phyloP scores from a whole-genome alignment of 2,888 invertebrate species.

The Hydropsyche betteni region DNA sequence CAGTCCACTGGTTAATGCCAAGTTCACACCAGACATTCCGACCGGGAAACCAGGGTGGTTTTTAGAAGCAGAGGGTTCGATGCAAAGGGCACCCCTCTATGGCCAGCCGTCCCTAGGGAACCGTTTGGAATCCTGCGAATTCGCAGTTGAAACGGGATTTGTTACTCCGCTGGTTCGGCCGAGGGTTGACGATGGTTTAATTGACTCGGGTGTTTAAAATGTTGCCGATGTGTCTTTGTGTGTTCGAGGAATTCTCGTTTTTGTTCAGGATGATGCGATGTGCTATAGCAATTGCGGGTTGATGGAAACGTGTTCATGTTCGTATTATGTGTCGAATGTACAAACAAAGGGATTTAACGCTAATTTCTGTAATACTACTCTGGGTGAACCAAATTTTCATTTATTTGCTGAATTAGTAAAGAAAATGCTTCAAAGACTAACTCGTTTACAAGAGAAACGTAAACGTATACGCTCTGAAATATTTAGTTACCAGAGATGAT shows the following conservation, averaged over 20 bases:
- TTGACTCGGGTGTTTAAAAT: background rate
- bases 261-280: no score
- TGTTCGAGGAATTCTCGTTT: no score
- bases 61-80: background rate
- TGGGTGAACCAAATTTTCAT: background rate
- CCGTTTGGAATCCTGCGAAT: no score
- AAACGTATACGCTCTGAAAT: background rate
- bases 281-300: no score
- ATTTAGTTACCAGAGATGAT: background rate
- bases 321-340: background rate
- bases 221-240: background rate
- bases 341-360: conserved; percentile 18
- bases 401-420: conserved; percentile 19
- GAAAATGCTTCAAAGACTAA: conserved; percentile 14
- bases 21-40: conserved; percentile 42
- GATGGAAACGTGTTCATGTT: no score
- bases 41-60: conserved; percentile 15
- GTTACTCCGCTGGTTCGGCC: no score
- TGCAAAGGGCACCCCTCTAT: no score
- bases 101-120: no score
- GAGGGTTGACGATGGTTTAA: no score
- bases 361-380: background rate
- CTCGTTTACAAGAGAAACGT: background rate
- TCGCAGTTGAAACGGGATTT: no score
- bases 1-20: conserved; percentile 36